Evolutionary conservation across 2,888 invertebrate species (phyloP).

Genomic region (Pterostichus niger): DNA sequence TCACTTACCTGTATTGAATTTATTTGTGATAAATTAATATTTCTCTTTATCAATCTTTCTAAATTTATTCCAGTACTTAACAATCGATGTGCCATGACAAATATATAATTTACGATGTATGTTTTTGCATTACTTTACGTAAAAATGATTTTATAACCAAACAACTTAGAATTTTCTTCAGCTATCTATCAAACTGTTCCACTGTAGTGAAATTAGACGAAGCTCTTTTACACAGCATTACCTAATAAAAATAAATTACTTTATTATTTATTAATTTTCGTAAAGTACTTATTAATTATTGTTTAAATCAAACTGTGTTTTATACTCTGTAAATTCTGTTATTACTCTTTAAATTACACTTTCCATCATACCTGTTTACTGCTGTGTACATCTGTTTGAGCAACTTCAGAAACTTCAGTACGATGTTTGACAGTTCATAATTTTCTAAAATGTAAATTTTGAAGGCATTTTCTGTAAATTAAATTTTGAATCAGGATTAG

Average conservation of each 20-base stretch:
- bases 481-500: constrained; percentile 14
- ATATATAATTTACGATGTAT: constrained; percentile 29
- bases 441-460: constrained; percentile 34
- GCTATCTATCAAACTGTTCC: constrained; percentile 3
- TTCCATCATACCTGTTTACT: constrained; percentile 23
- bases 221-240: too few species aligned
- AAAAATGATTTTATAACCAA: constrained; percentile 64
- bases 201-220: neutral
- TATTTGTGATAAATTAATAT: constrained; percentile 73
- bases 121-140: constrained; percentile 63
- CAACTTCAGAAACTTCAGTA: constrained; percentile 44
- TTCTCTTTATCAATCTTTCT: constrained; percentile 77
- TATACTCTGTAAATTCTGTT: neutral
- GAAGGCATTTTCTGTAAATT: constrained; percentile 7
- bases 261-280: too few species aligned
- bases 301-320: too few species aligned
- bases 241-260: too few species aligned
- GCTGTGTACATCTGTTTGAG: neutral
- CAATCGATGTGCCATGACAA: constrained; percentile 82
- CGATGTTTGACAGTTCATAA: constrained; percentile 30
- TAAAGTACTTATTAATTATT: too few species aligned
- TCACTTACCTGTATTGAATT: constrained; percentile 73
- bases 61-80: constrained; percentile 80
- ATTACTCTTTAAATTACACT: neutral
- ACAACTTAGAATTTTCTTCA: constrained; percentile 58